Evolutionary conservation across 2,113 vertebrate species (phyloP), one percentile per base, ranked within the genome.

Genomic region (Hippocampus zosterae): DNA sequence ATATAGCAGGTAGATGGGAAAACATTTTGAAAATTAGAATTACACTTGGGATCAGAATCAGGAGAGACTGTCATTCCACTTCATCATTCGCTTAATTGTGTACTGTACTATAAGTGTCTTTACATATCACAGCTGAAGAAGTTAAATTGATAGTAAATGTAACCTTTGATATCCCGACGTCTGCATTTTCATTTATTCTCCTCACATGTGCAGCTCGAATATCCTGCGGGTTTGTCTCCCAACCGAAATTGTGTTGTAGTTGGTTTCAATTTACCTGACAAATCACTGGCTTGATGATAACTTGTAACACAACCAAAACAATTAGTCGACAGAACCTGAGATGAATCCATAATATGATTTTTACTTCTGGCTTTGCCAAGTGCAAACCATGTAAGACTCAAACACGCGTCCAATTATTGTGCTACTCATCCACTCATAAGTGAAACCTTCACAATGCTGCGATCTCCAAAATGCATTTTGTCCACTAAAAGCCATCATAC

Each of bases 181-280:
- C 52, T 67, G 68, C 50, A 76, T 79, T 73, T 64, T 74, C 56
- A 74, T 44, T 73, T 68, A 52, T 60, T 78, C 59, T 63, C 44
- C 57, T 76, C 59, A 50, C 64, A 67, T 75, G 76, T 81, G 70
- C 86, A 69, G 81, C 76, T 86, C 76, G 78, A 76, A 73, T 46
- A 73, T 68, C 67, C 77, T 77, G 59, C 68, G 3, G 42, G 42
- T 44, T 44, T 44, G 42, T 44, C 71, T 71, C 25, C 46, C 61
- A 55, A 55, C 42, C 8, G 21, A 55, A 13, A 55, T 4, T 8
- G 21, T 12, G 21, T 23, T 10, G 18, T 3, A 37, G 53, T 55
- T 55, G 53, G 53, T 23, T 23, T 55, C 42, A 44, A 44, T 12
- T 12, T 44, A 44, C 12, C 2, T 11, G 9, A 44, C 10, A 42